Conservation (phyloP, 2,797 vertebrate genomes). For the Simalia tracyae region DNA sequence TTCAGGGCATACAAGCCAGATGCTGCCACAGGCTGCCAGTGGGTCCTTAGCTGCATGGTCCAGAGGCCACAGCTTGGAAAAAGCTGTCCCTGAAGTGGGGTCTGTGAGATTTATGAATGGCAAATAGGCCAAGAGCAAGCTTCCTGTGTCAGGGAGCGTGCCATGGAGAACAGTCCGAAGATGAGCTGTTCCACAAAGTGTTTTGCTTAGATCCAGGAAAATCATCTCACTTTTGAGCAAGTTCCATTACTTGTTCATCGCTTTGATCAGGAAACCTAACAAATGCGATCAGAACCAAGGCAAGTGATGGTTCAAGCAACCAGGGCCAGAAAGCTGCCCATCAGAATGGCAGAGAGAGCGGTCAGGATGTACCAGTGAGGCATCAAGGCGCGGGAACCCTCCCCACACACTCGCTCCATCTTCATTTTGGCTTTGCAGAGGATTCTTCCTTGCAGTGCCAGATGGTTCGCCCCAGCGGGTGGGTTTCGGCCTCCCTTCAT, state of each 20-base stretch:
- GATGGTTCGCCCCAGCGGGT: too few species aligned
- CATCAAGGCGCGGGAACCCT: too few species aligned
- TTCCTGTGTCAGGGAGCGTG: neutral
- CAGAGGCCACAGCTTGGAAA: neutral
- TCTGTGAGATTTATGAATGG: neutral
- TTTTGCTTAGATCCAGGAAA: neutral
- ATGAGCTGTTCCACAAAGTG: neutral
- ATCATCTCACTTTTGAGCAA: neutral
- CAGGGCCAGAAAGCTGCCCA: neutral
- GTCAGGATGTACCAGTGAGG: too few species aligned
- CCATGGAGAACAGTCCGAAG: neutral
- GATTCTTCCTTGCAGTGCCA: neutral
- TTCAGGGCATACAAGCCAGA: too few species aligned
- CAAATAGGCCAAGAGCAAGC: too few species aligned
- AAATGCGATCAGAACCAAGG: neutral
- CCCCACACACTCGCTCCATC: neutral
- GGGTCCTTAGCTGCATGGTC: neutral
- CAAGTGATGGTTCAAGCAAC: too few species aligned
- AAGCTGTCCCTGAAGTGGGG: too few species aligned
- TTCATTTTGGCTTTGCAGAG: neutral
- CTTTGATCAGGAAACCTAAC: too few species aligned
- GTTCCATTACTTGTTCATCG: neutral
- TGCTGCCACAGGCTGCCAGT: too few species aligned
- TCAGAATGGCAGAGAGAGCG: neutral
- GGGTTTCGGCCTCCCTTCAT: neutral